Conservation (phyloP, 2,888 invertebrate genomes). For the Allacma fusca region DNA sequence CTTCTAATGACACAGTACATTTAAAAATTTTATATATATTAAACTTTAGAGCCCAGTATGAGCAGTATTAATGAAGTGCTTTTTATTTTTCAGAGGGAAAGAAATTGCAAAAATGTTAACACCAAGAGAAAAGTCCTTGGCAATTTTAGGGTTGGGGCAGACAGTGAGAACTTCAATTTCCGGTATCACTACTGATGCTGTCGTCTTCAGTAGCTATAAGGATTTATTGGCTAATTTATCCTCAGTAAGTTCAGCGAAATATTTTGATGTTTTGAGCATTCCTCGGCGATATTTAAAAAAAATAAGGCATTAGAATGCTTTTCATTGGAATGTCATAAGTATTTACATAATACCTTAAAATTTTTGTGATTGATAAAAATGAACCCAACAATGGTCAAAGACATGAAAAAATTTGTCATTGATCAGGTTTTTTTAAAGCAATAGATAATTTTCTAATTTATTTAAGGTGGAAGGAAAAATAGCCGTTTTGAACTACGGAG, state of each 20-base stretch:
- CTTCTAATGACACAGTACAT: too few species aligned
- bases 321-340: too few species aligned
- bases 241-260: not conserved
- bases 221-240: constrained; percentile 62
- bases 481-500: constrained; percentile 64
- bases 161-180: constrained; percentile 59
- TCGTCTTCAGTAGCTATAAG: constrained; percentile 64
- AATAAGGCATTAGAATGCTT: too few species aligned
- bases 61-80: not conserved
- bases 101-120: constrained; percentile 63
- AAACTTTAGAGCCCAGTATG: too few species aligned
- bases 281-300: too few species aligned
- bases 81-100: constrained; percentile 61
- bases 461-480: constrained; percentile 65
- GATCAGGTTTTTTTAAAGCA: not conserved
- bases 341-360: not conserved
- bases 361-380: not conserved
- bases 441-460: too few species aligned
- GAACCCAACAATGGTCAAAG: too few species aligned
- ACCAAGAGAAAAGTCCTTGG: constrained; percentile 62
- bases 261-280: too few species aligned
- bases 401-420: too few species aligned
- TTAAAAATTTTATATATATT: too few species aligned
- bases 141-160: constrained; percentile 64
- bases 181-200: constrained; percentile 64